phyloP scores from a whole-genome alignment of 2,113 vertebrate genomes.

The Dascyllus trimaculatus region DNA sequence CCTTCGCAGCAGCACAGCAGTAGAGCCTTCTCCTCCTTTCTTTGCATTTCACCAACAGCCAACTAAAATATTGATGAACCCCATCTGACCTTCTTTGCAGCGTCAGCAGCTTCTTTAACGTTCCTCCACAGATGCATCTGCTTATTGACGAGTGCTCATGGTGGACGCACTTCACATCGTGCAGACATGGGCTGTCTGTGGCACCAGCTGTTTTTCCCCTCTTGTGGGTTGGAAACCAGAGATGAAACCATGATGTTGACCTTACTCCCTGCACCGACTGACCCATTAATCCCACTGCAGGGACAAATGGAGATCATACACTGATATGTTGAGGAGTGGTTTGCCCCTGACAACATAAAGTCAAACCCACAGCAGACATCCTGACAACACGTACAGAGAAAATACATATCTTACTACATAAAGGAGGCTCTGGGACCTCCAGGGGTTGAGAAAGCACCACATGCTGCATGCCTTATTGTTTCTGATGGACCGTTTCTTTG shows the following conservation, averaged over 20 bases:
- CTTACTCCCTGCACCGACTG: conserved; percentile 15
- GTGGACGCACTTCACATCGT: conserved; percentile 25
- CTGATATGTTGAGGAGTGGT: conserved; percentile 20
- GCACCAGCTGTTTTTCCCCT: conserved; percentile 46
- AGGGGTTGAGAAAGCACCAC: conserved; percentile 3
- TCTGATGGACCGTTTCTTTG: conserved; percentile 25
- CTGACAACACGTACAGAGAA: not conserved
- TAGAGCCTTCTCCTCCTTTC: conserved; percentile 14
- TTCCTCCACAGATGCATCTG: conserved; percentile 46
- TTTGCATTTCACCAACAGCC: conserved; percentile 57
- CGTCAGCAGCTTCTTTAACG: conserved; percentile 67
- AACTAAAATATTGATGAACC: conserved; percentile 76
- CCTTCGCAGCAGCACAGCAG: not conserved
- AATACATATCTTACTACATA: not conserved
- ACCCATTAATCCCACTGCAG: conserved; percentile 57
- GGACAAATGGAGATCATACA: conserved; percentile 22
- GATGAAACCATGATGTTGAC: conserved; percentile 47
- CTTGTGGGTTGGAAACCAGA: not conserved
- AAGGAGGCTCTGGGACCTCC: not conserved
- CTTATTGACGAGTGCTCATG: conserved; percentile 29
- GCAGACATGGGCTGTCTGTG: conserved; percentile 31
- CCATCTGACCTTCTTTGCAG: conserved; percentile 60
- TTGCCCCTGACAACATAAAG: not conserved
- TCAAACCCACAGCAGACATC: not conserved
- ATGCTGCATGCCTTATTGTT: conserved; percentile 4